Base-by-base conservation (phyloP, 1,140 invertebrate species). In the Sipha flava region DNA sequence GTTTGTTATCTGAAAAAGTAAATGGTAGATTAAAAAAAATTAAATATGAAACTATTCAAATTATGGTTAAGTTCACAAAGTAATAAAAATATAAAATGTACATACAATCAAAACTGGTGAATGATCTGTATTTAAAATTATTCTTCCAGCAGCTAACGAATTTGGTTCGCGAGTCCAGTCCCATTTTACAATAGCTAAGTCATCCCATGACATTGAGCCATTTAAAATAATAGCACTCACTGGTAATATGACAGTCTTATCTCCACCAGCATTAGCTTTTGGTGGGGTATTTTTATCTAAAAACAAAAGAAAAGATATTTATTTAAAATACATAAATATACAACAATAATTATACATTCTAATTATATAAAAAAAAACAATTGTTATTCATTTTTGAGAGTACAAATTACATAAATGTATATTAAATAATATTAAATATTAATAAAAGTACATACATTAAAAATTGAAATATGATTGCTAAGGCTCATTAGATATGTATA, bases 261-360 rank as follows among this genome's bases (percentile, higher is more conserved):
- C 86, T 2, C 84, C 82, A 2, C 89, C 90, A 57, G 90, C 90
- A 83, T 88, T 85, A 4, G 90, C 93, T 92, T 84, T 23, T 0
- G 94, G 94, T 21, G 93, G 93, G 16, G 92, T 91, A 87, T 98
- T 98, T 85, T 93, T 91, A 87, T 94, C 94, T 96, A 82, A 49
- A 84, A 82, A 83, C 68, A 23, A 64, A 64, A 5, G 23, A 10
- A 64, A 14, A 43, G 14, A 59, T 26, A 16, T 29, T 18, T 9
- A 79, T 43, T 43, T 40, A 40, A 40, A 14, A 49, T 47, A 21
- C 1, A 10, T 49, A 47, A 12, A 43, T 47, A 68, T 68, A n/a
- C 3, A 49, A 57, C 10, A 57, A 29, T 29, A 57, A 40, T 29
- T 57, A 10, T 31, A 29, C 18, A 49, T 3, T 49, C 18, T 14